Evolutionary conservation across 2,113 vertebrate genomes (phyloP).

Genomic region (Rhineura floridana): DNA sequence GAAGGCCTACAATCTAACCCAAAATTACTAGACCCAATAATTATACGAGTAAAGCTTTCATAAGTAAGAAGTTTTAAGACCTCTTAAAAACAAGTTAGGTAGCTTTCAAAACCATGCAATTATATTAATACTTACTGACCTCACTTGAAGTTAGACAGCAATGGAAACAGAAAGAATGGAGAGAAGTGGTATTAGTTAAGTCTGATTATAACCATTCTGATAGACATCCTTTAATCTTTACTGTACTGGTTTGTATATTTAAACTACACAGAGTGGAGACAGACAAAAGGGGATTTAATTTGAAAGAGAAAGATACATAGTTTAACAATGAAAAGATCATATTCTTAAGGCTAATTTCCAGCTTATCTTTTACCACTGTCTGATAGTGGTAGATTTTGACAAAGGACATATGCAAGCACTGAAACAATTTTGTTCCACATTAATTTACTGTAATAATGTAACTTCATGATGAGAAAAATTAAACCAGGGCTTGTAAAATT

Average conservation of each 20-base stretch:
- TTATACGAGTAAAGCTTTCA: not conserved
- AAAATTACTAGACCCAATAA: not conserved
- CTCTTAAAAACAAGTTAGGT: constrained; percentile 29
- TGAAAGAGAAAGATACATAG: not conserved
- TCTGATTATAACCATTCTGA: not conserved
- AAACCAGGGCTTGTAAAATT: not conserved
- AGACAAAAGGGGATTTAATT: not conserved
- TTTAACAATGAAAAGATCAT: not conserved
- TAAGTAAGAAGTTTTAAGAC: rapidly evolving
- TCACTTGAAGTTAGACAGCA: constrained; percentile 77
- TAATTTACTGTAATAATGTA: not conserved
- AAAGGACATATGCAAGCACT: not conserved
- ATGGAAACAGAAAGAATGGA: constrained; percentile 71
- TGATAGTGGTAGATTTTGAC: no score
- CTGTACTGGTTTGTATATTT: not conserved
- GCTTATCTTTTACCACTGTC: not conserved
- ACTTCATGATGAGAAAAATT: not conserved
- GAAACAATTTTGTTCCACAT: not conserved
- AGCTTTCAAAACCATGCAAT: constrained; percentile 46
- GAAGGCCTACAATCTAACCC: not conserved
- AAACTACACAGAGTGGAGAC: rapidly evolving
- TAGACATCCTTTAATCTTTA: constrained; percentile 5
- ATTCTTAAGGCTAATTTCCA: not conserved
- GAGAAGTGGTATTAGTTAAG: constrained; percentile 70
- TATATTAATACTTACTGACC: constrained; percentile 75